Base-by-base conservation (phyloP, 2,888 invertebrate genomes). In the Agrochola lychnidis region DNA sequence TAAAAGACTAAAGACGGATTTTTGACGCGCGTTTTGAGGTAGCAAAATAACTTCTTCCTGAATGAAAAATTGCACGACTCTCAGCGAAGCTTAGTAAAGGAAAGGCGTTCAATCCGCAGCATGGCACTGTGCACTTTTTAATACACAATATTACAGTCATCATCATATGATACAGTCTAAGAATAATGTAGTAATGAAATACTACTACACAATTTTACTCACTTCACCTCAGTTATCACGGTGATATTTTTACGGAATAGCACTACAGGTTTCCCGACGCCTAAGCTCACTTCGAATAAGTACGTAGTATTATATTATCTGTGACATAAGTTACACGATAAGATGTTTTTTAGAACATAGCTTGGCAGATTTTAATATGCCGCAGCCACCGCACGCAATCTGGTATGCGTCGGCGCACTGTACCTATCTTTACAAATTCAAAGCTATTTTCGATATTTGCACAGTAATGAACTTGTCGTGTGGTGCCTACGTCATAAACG, bases 391-490 rank as follows among this genome's bases (percentile, higher is more conserved):
- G 19, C 16, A 19, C 36, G 25, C 14, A 63, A 72, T 51, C 19
- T 36, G 73, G 42, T 30, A 80, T 56, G 62, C 10, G 62, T 57
- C 45, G 45, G 59, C 48, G 36, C 51, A 59, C 2, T 40, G 36
- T 40, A 71, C 16, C 3, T 56, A 53, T 71, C 40, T 74, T 16
- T 48, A 45, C n/a, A 64, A 62, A 75, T 40, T n/a, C 9, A 25
- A 84, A 70, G 51, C 82, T 85, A 85, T 83, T 83, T 82, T 61
- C n/a, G 72, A 67, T 62, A 69, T 62, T 68, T 45, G 53, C 66
- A 61, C 62, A 71, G 73, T 82, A 86, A 83, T 86, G 79, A 79
- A 84, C 83, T 86, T 86, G 79, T 83, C 74, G 64, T 70, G 57
- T 53, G 40, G 45, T 42, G 61, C 56, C 1, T 45, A 73, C 73